Conservation (phyloP, 2,797 vertebrate species). For the Thaleichthys pacificus region DNA sequence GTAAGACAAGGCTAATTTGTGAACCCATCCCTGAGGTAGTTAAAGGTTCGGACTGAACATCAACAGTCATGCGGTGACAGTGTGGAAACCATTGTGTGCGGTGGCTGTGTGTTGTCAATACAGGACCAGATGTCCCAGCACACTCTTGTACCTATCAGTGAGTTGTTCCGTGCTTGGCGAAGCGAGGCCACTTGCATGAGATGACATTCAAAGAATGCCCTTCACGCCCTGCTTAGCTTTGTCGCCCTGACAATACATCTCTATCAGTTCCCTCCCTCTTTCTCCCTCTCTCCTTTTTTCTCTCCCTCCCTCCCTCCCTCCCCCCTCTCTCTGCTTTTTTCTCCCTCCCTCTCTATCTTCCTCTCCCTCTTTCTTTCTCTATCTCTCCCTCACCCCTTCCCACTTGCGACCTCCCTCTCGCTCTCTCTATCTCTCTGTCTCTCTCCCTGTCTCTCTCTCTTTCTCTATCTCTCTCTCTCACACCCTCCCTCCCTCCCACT, state of each 20-base stretch:
- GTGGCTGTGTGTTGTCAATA: no score
- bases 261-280: not conserved
- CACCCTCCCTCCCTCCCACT: not conserved
- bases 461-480: not conserved
- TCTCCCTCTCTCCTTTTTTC: not conserved
- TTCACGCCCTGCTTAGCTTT: conserved; percentile 1
- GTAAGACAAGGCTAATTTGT: no score
- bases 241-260: not conserved
- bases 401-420: not conserved
- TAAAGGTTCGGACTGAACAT: no score
- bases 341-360: not conserved
- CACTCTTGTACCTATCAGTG: not conserved
- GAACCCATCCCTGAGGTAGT: no score
- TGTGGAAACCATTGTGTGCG: no score
- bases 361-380: not conserved
- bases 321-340: not conserved
- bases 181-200: not conserved
- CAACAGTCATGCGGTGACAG: no score
- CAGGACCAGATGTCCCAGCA: not conserved
- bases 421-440: not conserved
- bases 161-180: not conserved
- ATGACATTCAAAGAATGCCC: conserved; percentile 13
- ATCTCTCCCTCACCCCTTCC: not conserved
- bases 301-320: not conserved
- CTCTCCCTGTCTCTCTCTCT: no score